Conservation (phyloP, 2,113 vertebrate species). For the Ailurus styani region DNA sequence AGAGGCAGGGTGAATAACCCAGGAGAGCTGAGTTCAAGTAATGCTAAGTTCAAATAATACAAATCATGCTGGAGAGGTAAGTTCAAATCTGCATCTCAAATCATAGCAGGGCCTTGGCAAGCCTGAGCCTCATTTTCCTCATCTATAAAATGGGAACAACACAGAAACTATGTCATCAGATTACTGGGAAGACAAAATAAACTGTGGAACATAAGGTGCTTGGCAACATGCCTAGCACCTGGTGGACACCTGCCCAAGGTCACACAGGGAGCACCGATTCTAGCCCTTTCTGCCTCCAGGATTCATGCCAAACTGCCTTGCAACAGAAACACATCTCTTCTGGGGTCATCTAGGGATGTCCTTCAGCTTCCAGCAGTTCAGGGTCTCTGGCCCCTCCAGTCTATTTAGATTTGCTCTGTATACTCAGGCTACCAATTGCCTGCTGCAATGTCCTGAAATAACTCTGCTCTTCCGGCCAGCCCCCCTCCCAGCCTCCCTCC, state of each 20-base stretch:
- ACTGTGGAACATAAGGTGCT: too few relatives aligned
- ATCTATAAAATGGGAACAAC: not conserved
- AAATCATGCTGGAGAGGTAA: not conserved
- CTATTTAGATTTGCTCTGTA: not conserved
- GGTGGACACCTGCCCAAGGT: not conserved
- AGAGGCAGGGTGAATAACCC: not conserved
- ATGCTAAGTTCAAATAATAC: not conserved
- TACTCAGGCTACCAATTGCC: slow-evolving; percentile 36
- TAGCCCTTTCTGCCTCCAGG: not conserved
- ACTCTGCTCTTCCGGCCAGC: slow-evolving; percentile 62
- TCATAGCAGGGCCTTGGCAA: not conserved
- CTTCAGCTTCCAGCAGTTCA: not conserved
- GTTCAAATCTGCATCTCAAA: not conserved
- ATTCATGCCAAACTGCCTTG: not conserved
- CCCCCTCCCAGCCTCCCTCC: slow-evolving; percentile 43
- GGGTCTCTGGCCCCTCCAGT: not conserved
- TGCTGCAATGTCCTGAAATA: slow-evolving; percentile 62
- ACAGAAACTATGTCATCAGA: not conserved
- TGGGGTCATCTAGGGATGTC: not conserved
- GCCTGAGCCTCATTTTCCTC: not conserved
- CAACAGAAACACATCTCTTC: not conserved
- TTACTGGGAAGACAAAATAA: not conserved
- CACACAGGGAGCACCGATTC: not conserved
- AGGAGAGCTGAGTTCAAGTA: not conserved
- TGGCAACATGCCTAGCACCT: not conserved